These are phyloP conservation scores for Phaethornis superciliosus DNA, from an alignment of 2,113 vertebrate genomes.

Conservation along the genomic window DNA sequence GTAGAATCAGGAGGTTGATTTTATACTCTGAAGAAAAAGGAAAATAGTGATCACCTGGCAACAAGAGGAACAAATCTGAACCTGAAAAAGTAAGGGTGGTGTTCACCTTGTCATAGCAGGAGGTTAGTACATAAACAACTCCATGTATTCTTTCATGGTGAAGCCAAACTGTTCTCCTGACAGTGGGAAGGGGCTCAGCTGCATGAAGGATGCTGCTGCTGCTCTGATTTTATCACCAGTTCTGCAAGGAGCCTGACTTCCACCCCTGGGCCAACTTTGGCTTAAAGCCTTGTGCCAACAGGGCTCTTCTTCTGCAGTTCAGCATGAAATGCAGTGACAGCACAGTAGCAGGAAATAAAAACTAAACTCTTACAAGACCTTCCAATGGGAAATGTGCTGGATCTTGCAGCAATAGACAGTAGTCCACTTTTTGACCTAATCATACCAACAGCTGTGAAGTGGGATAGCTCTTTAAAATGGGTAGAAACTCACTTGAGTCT, in stretches of 20 bases:
- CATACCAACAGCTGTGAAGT: not conserved
- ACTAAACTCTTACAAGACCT: not conserved
- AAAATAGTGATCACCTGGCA: conserved; percentile 31
- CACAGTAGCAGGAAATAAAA: not conserved
- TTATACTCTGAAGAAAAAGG: not conserved
- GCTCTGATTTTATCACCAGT: not conserved
- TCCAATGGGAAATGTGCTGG: not conserved
- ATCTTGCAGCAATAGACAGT: not conserved
- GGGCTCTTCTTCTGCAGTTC: not conserved
- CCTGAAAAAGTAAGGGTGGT: not conserved
- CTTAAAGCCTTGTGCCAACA: not conserved
- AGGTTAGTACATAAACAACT: not conserved
- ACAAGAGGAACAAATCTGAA: conserved; percentile 19
- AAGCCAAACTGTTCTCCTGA: not conserved
- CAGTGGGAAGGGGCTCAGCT: not conserved
- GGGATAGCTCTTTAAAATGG: not conserved
- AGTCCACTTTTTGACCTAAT: not conserved
- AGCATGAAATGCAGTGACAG: not conserved
- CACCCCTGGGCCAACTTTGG: not conserved
- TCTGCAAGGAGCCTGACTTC: not conserved
- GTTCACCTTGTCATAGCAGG: not conserved
- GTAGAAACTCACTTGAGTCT: not conserved
- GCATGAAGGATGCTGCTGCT: not conserved
- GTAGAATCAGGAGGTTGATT: not conserved
- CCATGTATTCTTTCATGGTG: not conserved